These are phyloP conservation scores for Daubentonia madagascariensis DNA, from an alignment of 2,113 vertebrate genomes.

Conservation along the genomic window DNA sequence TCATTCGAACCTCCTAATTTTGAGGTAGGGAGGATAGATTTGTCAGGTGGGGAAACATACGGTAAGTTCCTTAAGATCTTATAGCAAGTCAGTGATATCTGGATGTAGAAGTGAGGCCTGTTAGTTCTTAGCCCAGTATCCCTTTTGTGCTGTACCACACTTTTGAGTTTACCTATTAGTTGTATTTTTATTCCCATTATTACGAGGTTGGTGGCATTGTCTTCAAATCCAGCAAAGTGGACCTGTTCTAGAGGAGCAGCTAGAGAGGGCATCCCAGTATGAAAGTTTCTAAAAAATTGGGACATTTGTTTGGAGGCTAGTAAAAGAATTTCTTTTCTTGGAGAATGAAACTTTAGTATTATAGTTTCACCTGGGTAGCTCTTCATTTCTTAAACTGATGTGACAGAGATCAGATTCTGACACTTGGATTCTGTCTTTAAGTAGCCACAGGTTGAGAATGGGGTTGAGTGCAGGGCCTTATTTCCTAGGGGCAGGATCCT, in stretches of 20 bases:
- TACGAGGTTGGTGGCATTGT: not conserved
- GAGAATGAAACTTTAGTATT: not conserved
- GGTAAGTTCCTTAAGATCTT: not conserved
- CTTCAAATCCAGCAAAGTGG: not conserved
- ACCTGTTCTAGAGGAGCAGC: not conserved
- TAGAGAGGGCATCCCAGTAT: not conserved
- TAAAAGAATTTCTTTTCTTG: not conserved
- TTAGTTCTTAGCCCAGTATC: not conserved
- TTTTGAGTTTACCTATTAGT: not conserved
- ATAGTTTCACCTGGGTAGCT: not conserved
- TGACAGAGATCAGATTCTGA: not conserved
- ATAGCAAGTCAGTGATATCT: not conserved
- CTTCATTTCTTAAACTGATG: constrained; percentile 16
- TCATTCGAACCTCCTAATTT: constrained; percentile 11
- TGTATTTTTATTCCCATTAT: not conserved
- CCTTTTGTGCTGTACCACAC: not conserved
- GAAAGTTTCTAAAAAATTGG: not conserved
- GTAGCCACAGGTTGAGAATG: not conserved
- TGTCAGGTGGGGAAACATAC: not conserved
- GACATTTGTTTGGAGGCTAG: not conserved
- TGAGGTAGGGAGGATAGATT: not conserved
- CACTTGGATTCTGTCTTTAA: not conserved
- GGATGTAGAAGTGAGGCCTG: not conserved
- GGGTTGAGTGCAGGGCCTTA: not conserved
- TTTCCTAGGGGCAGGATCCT: not conserved